These are phyloP conservation scores for Caenorhabditis imperialis DNA, from an alignment of 2,888 invertebrate species.

Conservation along the genomic window DNA sequence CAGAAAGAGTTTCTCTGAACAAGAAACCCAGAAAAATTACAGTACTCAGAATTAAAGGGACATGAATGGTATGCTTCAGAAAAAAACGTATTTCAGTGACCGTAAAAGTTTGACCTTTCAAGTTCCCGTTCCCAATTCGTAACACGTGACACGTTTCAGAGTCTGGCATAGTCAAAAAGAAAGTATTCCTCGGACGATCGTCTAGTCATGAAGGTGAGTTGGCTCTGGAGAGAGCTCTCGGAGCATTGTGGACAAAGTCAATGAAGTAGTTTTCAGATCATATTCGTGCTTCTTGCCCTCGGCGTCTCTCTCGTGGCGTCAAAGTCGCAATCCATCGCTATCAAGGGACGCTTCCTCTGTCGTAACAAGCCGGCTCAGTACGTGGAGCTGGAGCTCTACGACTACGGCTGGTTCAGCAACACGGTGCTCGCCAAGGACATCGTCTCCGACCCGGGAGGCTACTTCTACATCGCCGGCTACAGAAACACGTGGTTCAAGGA, in stretches of 20 bases:
- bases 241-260: too few relatives aligned
- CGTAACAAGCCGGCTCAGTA: not conserved
- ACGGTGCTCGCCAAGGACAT: not conserved
- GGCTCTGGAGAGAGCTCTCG: too few relatives aligned
- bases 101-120: too few relatives aligned
- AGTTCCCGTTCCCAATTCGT: too few relatives aligned
- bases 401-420: not conserved
- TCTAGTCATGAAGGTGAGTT: not conserved
- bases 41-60: too few relatives aligned
- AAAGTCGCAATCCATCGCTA: not conserved
- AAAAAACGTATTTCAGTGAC: too few relatives aligned
- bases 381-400: not conserved
- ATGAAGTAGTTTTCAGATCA: too few relatives aligned
- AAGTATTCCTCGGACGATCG: not conserved
- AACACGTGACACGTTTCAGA: not conserved
- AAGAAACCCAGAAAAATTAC: too few relatives aligned
- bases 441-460: conserved; percentile 7
- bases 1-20: too few relatives aligned
- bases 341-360: not conserved
- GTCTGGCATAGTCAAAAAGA: not conserved
- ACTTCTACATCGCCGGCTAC: conserved; percentile 20
- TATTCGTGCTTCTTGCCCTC: too few relatives aligned
- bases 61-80: too few relatives aligned
- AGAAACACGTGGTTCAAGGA: not conserved
- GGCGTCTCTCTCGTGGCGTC: too few relatives aligned